A percentile compares a stretch with the other conserved stretches of the same genome.
These are phyloP conservation scores for Parambassis ranga DNA, from an alignment of 2,797 vertebrate species.

Conservation along the genomic window DNA sequence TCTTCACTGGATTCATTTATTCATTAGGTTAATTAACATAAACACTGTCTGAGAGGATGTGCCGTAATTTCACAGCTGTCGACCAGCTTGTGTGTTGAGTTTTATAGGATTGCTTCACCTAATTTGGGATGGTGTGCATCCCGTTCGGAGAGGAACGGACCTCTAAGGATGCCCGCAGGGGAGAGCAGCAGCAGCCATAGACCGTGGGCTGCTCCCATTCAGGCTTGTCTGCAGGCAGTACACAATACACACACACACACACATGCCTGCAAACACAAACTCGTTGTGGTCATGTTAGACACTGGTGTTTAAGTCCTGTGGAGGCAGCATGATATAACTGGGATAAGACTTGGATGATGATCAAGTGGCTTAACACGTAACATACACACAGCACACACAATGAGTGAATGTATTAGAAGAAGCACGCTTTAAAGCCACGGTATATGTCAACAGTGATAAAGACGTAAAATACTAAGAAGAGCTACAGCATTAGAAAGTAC, in stretches of 20 bases:
- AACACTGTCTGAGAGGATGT: not conserved
- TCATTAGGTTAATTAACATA: constrained; percentile 25
- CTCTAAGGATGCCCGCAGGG: not conserved
- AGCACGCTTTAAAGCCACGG: constrained; percentile 13
- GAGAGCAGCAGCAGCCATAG: not conserved
- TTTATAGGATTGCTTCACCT: not conserved
- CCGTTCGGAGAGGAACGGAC: not conserved
- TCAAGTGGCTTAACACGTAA: no score
- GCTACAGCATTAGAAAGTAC: constrained; percentile 11
- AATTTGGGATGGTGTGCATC: not conserved
- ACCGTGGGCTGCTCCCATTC: not conserved
- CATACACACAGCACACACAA: not conserved
- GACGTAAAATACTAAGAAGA: constrained; percentile 17
- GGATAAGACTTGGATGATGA: no score
- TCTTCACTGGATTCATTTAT: constrained; percentile 13
- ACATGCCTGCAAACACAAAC: not conserved
- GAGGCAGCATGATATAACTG: not conserved
- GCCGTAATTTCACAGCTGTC: not conserved
- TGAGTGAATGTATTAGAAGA: not conserved
- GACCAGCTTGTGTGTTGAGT: not conserved
- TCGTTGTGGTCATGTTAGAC: not conserved
- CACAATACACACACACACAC: not conserved
- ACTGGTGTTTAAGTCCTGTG: not conserved
- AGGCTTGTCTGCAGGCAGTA: constrained; percentile 18
- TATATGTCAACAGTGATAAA: constrained; percentile 39